Conservation (phyloP, 2,888 invertebrate genomes). For the Melanostoma mellinum region DNA sequence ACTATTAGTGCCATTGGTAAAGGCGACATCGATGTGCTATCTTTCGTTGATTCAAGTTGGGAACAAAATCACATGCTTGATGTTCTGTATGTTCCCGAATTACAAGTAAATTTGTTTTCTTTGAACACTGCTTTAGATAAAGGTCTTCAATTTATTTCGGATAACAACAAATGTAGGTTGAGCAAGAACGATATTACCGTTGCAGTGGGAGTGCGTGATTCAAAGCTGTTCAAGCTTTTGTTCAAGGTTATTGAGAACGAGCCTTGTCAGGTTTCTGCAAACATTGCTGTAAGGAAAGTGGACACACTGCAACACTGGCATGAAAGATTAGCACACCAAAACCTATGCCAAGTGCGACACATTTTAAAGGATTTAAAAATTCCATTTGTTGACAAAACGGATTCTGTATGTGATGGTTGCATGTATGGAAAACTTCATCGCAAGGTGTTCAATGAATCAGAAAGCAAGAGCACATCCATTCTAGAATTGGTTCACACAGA, state of each 20-base stretch:
- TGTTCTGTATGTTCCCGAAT: conserved; percentile 30
- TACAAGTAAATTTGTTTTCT: conserved; percentile 16
- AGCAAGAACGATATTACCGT: conserved; percentile 17
- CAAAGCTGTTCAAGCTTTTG: conserved; percentile 17
- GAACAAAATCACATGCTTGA: conserved; percentile 7
- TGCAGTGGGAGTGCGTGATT: conserved; percentile 26
- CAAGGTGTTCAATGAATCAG: too few species aligned
- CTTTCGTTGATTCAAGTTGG: conserved; percentile 33
- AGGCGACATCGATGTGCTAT: conserved; percentile 39
- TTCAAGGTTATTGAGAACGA: conserved; percentile 4
- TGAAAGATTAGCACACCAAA: conserved; percentile 12
- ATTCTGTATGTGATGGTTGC: conserved; percentile 5
- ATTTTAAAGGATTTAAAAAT: conserved; percentile 9
- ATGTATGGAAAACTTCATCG: too few species aligned
- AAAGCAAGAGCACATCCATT: too few species aligned
- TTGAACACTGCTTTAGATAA: conserved; percentile 17
- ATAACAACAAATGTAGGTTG: conserved; percentile 30
- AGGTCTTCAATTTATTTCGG: conserved; percentile 12
- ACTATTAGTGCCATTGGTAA: conserved; percentile 31
- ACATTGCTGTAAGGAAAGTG: conserved; percentile 11
- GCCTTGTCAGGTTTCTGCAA: neutral
- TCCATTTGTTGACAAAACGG: neutral
- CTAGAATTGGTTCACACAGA: too few species aligned
- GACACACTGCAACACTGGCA: conserved; percentile 20
- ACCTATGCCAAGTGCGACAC: conserved; percentile 3